Evolutionary conservation across 1,140 invertebrate genomes (phyloP).

Genomic region (roundworm (Caenorhabditis elegans)): DNA sequence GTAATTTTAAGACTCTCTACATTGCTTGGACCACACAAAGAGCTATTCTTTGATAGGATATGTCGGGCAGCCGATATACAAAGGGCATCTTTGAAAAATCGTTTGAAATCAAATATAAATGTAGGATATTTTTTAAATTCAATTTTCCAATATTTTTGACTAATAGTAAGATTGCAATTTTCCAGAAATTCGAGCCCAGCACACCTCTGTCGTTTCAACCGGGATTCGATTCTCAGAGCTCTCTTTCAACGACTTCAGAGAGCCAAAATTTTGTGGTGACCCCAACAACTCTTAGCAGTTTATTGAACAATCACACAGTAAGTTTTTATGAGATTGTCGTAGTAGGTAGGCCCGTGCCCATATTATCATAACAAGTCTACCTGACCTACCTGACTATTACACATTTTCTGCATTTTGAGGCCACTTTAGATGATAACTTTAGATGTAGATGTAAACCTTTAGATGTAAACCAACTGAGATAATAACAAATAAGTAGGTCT

Average conservation of each 20-base stretch:
- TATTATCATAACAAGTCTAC: too few species aligned
- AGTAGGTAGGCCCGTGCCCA: too few species aligned
- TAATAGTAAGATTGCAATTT: background rate
- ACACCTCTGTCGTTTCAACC: background rate
- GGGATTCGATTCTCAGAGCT: background rate
- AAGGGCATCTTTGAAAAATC: constrained; percentile 39
- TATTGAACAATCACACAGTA: background rate
- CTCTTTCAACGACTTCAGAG: background rate
- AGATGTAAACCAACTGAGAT: too few species aligned
- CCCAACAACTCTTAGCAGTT: background rate
- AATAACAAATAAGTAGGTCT: too few species aligned
- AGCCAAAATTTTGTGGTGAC: constrained; percentile 32
- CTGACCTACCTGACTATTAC: too few species aligned
- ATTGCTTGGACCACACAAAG: constrained; percentile 29
- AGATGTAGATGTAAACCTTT: too few species aligned
- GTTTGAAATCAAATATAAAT: constrained; percentile 45
- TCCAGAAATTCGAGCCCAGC: constrained; percentile 34
- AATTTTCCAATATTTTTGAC: background rate
- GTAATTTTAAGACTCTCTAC: constrained; percentile 35
- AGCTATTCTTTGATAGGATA: constrained; percentile 44
- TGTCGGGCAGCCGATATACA: constrained; percentile 42
- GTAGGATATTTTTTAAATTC: too few species aligned
- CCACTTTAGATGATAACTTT: too few species aligned
- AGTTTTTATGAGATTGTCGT: background rate
- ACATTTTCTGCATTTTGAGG: too few species aligned